A percentile compares a stretch with the other conserved stretches of the same genome.
These are phyloP conservation scores for Ianthella basta DNA, from an alignment of 37 sponge, comb jelly and placozoan species.

Conservation along the genomic window DNA sequence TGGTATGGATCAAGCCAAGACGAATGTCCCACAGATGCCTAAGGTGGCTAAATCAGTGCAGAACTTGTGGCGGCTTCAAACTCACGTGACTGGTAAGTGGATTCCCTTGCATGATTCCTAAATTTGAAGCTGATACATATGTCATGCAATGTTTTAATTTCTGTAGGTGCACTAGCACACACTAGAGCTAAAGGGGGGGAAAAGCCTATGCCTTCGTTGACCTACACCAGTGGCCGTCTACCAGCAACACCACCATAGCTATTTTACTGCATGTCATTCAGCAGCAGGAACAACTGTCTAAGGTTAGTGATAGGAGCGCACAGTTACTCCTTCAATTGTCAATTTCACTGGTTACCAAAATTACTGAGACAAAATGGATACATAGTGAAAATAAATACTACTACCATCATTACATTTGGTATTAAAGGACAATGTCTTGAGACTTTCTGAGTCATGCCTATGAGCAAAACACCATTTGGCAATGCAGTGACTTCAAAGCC, in stretches of 20 bases:
- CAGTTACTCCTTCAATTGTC: too few relatives aligned
- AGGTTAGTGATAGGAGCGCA: too few relatives aligned
- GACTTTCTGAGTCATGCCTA: too few relatives aligned
- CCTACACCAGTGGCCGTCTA: slow-evolving; percentile 18
- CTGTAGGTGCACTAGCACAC: slow-evolving; percentile 1
- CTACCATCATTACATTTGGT: too few relatives aligned
- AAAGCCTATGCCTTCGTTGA: slow-evolving; percentile 7
- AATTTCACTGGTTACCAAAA: too few relatives aligned
- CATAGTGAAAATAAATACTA: too few relatives aligned
- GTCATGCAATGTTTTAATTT: too few relatives aligned
- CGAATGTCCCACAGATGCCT: slow-evolving; percentile 2
- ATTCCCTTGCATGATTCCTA: not conserved
- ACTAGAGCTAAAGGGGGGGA: slow-evolving; percentile 15
- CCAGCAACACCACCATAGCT: slow-evolving; percentile 11
- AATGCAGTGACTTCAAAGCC: too few relatives aligned
- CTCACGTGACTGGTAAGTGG: slow-evolving; percentile 57
- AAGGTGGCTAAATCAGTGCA: slow-evolving; percentile 30
- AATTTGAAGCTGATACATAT: too few relatives aligned
- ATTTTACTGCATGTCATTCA: not conserved
- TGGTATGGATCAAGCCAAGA: slow-evolving; percentile 68
- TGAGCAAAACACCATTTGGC: too few relatives aligned
- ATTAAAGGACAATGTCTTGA: too few relatives aligned
- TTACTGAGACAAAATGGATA: too few relatives aligned
- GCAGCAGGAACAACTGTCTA: not conserved
- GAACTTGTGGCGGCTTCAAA: slow-evolving; percentile 40